phyloP scores from a whole-genome alignment of 1,140 invertebrate genomes.

The Polypedilum vanderplanki region DNA sequence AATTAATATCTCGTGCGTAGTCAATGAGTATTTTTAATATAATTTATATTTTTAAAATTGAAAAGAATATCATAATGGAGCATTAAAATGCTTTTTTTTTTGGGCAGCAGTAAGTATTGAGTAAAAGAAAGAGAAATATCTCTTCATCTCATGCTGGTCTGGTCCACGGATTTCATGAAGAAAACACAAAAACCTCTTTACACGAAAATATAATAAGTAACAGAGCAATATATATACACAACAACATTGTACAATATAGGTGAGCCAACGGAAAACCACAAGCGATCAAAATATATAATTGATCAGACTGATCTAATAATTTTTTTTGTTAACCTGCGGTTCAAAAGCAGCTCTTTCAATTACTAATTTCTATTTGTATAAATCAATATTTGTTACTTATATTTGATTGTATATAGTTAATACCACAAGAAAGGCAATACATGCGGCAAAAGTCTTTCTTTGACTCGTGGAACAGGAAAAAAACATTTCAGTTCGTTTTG shows the following conservation, averaged over 20 bases:
- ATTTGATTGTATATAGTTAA: slow-evolving; percentile 16
- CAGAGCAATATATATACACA: slow-evolving; percentile 17
- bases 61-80: slow-evolving; percentile 1
- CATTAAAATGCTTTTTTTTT: slow-evolving; percentile 15
- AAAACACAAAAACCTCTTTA: neutral
- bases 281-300: slow-evolving; percentile 10
- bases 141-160: slow-evolving; percentile 10
- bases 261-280: slow-evolving; percentile 26
- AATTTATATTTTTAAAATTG: slow-evolving; percentile 1
- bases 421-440: slow-evolving; percentile 4
- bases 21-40: neutral
- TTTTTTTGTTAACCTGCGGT: slow-evolving; percentile 25
- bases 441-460: neutral
- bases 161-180: neutral
- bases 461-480: no score
- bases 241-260: neutral
- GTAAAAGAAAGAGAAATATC: neutral
- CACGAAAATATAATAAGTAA: slow-evolving; percentile 19
- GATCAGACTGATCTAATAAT: slow-evolving; percentile 26
- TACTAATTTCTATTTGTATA: slow-evolving; percentile 23
- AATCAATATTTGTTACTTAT: slow-evolving; percentile 22
- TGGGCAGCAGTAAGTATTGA: neutral
- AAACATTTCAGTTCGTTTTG: neutral
- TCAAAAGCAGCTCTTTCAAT: slow-evolving; percentile 27
- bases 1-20: neutral